Conservation (phyloP, 2,113 vertebrate genomes). For the Scolopax mira region DNA sequence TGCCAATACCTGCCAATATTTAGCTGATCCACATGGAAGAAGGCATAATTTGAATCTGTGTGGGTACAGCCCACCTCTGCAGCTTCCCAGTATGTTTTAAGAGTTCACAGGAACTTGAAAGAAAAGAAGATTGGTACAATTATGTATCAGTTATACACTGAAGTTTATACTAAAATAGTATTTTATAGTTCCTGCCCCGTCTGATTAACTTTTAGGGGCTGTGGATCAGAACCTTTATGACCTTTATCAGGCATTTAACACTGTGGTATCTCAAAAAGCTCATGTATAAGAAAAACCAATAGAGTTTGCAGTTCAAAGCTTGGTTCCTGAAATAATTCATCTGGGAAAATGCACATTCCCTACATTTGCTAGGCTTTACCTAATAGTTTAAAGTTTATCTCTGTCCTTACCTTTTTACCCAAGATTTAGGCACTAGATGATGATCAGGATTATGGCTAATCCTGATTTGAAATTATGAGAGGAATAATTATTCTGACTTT, state of each 20-base stretch:
- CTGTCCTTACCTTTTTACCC: background rate
- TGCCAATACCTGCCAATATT: background rate
- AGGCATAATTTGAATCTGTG: background rate
- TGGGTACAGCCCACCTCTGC: background rate
- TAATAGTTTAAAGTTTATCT: background rate
- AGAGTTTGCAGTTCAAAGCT: background rate
- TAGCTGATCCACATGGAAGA: background rate
- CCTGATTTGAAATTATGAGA: background rate
- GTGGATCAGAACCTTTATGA: background rate
- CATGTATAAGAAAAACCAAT: background rate
- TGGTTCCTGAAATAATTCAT: background rate
- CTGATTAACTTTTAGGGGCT: background rate
- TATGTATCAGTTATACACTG: background rate
- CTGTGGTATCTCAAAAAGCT: background rate
- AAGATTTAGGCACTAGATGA: background rate
- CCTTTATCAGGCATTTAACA: background rate
- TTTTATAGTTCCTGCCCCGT: background rate
- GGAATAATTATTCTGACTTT: background rate
- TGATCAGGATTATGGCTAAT: background rate
- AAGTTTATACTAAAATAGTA: background rate
- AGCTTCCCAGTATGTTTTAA: background rate
- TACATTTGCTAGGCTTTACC: background rate
- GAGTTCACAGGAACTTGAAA: background rate
- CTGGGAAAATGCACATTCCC: background rate
- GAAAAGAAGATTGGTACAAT: background rate